Percentiles rank a stretch among this genome's conserved stretches.
Conservation (phyloP, 2,888 invertebrate genomes). For the Ceratothoa steindachneri region DNA sequence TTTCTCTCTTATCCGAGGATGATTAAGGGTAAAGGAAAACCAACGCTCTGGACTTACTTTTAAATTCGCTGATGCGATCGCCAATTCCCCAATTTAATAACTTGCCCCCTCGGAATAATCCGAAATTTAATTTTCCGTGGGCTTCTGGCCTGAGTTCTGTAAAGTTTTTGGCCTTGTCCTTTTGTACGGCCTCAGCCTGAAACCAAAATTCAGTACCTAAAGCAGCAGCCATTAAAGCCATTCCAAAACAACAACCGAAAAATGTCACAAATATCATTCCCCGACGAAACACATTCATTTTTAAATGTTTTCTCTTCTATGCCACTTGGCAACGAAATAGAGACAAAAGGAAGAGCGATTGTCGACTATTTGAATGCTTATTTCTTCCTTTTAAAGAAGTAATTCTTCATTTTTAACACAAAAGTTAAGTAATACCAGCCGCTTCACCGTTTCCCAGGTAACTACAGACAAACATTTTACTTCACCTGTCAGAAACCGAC, state of each 20-base stretch:
- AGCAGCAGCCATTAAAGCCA: slow-evolving; percentile 73
- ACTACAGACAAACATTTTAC: not conserved
- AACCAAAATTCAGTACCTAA: slow-evolving; percentile 80
- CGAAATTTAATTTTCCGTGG: slow-evolving; percentile 74
- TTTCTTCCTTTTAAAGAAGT: not conserved
- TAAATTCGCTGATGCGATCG: not conserved
- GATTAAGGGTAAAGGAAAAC: too few species aligned
- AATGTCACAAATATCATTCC: slow-evolving; percentile 78
- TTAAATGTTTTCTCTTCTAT: too few species aligned
- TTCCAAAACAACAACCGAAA: slow-evolving; percentile 70
- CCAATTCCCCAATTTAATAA: slow-evolving; percentile 60
- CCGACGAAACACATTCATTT: slow-evolving; percentile 68
- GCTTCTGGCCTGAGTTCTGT: slow-evolving; percentile 50
- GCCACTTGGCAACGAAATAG: too few species aligned
- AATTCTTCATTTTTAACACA: not conserved
- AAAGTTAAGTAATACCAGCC: not conserved
- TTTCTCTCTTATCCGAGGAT: too few species aligned
- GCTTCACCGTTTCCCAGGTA: not conserved
- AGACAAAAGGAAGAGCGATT: too few species aligned
- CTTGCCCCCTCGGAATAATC: slow-evolving; percentile 80
- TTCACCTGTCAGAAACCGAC: slow-evolving; percentile 10
- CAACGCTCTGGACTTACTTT: slow-evolving; percentile 4
- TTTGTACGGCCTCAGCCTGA: slow-evolving; percentile 67
- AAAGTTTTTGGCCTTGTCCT: slow-evolving; percentile 58
- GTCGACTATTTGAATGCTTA: too few species aligned